These are phyloP conservation scores for Chalcosyrphus nemorum DNA, from an alignment of 2,888 invertebrate genomes.

Conservation along the genomic window DNA sequence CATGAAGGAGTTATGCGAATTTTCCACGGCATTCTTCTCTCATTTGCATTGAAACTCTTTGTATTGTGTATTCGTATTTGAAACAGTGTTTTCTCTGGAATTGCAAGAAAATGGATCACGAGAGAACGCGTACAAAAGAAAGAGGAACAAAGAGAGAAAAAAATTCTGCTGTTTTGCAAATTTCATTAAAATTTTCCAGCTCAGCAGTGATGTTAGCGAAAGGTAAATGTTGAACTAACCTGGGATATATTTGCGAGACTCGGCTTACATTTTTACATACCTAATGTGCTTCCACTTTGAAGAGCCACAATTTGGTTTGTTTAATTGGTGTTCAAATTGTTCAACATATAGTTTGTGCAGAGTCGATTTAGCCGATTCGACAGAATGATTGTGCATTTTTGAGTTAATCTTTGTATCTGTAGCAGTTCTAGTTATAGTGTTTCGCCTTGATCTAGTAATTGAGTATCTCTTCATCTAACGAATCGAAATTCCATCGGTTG, in stretches of 20 bases:
- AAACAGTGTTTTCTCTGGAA: background rate
- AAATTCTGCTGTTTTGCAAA: background rate
- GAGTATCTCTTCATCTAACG: too few relatives aligned
- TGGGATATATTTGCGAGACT: constrained; percentile 7
- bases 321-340: too few relatives aligned
- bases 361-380: too few relatives aligned
- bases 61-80: constrained; percentile 2
- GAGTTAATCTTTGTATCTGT: too few relatives aligned
- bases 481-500: too few relatives aligned
- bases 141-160: background rate
- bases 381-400: too few relatives aligned
- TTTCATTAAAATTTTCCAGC: constrained; percentile 13
- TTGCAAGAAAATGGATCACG: background rate
- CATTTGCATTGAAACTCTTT: constrained; percentile 25
- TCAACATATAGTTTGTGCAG: too few relatives aligned
- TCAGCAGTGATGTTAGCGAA: constrained; percentile 17
- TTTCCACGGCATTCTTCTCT: background rate
- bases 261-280: too few relatives aligned
- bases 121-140: background rate
- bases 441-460: too few relatives aligned
- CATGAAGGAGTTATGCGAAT: constrained; percentile 4
- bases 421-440: too few relatives aligned
- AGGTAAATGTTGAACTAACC: constrained; percentile 44
- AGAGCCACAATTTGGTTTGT: too few relatives aligned
- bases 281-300: too few relatives aligned